Conservation (phyloP, 1,140 invertebrate species). For the Stegodyphus dumicola region DNA sequence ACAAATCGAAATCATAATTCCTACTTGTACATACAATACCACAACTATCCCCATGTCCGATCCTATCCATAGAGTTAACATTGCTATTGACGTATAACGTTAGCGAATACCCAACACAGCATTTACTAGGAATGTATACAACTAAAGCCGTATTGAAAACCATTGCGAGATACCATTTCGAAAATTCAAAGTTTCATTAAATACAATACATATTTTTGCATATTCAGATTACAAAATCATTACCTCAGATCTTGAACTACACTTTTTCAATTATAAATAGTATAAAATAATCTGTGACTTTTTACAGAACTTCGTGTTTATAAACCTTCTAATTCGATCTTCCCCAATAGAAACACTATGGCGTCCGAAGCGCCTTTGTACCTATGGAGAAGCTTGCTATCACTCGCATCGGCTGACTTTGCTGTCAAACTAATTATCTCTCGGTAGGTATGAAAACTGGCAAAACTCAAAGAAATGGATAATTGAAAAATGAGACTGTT, state of each 20-base stretch:
- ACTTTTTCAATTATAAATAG: not conserved
- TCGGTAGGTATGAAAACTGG: no score
- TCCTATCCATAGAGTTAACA: slow-evolving; percentile 58
- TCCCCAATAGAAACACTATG: slow-evolving; percentile 48
- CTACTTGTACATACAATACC: slow-evolving; percentile 3
- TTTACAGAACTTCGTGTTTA: not conserved
- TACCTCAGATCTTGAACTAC: slow-evolving; percentile 5
- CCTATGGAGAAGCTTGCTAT: slow-evolving; percentile 31
- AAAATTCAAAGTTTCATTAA: slow-evolving; percentile 3
- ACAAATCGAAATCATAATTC: slow-evolving; percentile 16
- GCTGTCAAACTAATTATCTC: no score
- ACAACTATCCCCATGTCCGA: slow-evolving; percentile 38
- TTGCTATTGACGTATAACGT: slow-evolving; percentile 60
- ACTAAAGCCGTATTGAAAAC: slow-evolving; percentile 21
- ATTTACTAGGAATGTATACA: slow-evolving; percentile 52
- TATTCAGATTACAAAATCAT: slow-evolving; percentile 9
- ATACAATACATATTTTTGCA: not conserved
- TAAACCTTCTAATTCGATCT: slow-evolving; percentile 11
- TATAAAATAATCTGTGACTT: not conserved
- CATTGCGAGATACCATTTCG: slow-evolving; percentile 23
- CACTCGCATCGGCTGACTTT: no score
- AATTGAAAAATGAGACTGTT: no score
- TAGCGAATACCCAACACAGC: slow-evolving; percentile 58
- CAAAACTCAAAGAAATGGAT: no score
- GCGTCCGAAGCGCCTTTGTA: slow-evolving; percentile 52